A percentile compares a stretch with the other conserved stretches of the same genome.
Evolutionary conservation across 2,797 vertebrate species (phyloP).

Genomic region (Parambassis ranga): DNA sequence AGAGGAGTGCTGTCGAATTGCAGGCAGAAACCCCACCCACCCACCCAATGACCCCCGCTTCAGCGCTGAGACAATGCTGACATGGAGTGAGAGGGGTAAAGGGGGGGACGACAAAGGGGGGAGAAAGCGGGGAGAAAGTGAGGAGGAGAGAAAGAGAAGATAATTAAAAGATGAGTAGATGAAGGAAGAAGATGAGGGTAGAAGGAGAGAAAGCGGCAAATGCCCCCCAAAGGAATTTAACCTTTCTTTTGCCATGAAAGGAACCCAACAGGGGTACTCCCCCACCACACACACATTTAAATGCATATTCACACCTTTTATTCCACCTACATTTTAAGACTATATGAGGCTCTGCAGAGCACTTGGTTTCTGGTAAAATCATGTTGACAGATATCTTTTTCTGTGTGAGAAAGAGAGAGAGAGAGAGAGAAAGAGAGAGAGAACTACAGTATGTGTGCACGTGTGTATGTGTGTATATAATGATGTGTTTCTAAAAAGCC

Average conservation of each 20-base stretch:
- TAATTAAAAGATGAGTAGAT: conserved; percentile 46
- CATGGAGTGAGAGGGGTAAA: conserved; percentile 11
- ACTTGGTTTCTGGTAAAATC: conserved; percentile 38
- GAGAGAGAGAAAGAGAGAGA: too few species aligned
- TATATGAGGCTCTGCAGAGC: conserved; percentile 4
- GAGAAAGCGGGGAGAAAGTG: conserved; percentile 36
- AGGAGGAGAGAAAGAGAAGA: conserved; percentile 6
- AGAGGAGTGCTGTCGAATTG: conserved; percentile 66
- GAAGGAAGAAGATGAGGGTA: conserved; percentile 26
- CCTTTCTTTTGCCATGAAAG: conserved; percentile 74
- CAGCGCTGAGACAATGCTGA: conserved; percentile 76
- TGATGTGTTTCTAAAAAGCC: conserved; percentile 61
- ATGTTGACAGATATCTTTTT: conserved; percentile 7
- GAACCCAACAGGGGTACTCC: conserved; percentile 48
- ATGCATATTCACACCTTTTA: conserved; percentile 29
- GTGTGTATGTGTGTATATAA: conserved; percentile 45
- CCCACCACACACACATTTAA: conserved; percentile 1
- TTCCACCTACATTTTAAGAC: conserved; percentile 26
- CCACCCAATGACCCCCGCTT: conserved; percentile 61
- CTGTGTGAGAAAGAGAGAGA: neutral
- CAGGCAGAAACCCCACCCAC: conserved; percentile 80
- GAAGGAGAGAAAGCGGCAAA: conserved; percentile 33
- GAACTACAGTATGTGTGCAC: conserved; percentile 1
- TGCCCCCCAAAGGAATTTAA: conserved; percentile 73
- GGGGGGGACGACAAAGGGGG: neutral